Percentiles rank a stretch among this genome's conserved stretches.
phyloP scores from a whole-genome alignment of 2,888 invertebrate genomes.

The Apocheima hispidaria region DNA sequence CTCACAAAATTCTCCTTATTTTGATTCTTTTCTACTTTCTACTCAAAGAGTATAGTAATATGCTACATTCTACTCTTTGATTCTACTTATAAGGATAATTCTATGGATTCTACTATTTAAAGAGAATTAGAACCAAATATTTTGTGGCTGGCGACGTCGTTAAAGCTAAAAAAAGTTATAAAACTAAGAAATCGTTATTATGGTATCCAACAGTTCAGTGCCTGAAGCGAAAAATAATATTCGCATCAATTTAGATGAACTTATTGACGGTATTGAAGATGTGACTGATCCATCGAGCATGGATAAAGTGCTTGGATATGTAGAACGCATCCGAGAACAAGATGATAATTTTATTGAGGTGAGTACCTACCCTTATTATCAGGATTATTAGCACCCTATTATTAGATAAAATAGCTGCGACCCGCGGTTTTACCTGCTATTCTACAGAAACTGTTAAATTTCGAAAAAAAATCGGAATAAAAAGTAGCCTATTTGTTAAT shows the following conservation, averaged over 20 bases:
- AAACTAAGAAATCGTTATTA: background rate
- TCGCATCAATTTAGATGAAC: constrained; percentile 36
- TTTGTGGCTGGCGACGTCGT: background rate
- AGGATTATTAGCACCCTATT: too few species aligned
- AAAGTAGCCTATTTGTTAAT: too few species aligned
- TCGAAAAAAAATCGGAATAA: too few species aligned
- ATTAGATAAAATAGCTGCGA: too few species aligned
- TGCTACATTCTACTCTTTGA: too few species aligned
- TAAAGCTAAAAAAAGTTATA: background rate
- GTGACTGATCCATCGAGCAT: constrained; percentile 64
- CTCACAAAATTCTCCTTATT: too few species aligned
- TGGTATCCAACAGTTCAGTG: background rate
- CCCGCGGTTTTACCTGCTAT: too few species aligned
- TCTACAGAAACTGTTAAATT: too few species aligned
- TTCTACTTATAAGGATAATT: too few species aligned
- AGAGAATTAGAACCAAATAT: background rate
- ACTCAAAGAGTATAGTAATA: too few species aligned
- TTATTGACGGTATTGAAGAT: constrained; percentile 55
- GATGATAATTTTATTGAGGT: constrained; percentile 71
- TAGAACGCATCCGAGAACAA: constrained; percentile 60
- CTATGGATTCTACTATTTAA: too few species aligned
- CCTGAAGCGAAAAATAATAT: constrained; percentile 1
- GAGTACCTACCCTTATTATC: constrained; percentile 19
- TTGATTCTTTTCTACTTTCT: too few species aligned
- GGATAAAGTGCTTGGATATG: constrained; percentile 59